Percentiles rank a stretch among this genome's conserved stretches.
These are phyloP conservation scores for Drosophila cracens DNA, from an alignment of 2,888 invertebrate species.

Conservation along the genomic window DNA sequence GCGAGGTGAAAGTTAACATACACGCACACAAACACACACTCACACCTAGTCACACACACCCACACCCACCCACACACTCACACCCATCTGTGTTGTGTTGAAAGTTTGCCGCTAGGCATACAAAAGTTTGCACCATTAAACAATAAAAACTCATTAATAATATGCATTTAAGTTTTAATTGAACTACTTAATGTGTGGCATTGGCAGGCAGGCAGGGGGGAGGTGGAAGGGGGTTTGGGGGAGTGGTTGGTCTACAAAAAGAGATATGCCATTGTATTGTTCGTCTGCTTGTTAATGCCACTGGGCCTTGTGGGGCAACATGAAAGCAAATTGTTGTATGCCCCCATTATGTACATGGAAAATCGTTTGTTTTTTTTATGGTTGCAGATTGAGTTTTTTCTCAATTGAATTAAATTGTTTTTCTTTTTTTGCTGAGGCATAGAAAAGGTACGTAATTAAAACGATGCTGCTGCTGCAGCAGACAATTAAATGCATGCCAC, in stretches of 20 bases:
- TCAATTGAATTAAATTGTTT: conserved; percentile 56
- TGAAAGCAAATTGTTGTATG: conserved; percentile 65
- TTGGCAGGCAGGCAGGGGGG: not conserved
- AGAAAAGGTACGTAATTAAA: conserved; percentile 77
- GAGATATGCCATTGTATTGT: conserved; percentile 29
- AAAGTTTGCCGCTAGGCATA: conserved; percentile 57
- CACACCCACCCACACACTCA: not conserved
- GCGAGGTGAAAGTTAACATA: conserved; percentile 27
- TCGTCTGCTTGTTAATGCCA: conserved; percentile 34
- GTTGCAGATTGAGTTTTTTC: conserved; percentile 60
- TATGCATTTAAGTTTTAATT: conserved; percentile 78
- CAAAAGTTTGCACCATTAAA: conserved; percentile 68
- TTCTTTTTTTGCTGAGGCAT: conserved; percentile 29
- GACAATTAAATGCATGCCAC: conserved; percentile 77
- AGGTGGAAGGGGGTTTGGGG: too few species aligned
- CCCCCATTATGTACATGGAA: conserved; percentile 53
- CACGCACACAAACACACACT: conserved; percentile 4
- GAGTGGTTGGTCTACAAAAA: not conserved
- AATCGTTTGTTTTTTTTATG: conserved; percentile 31
- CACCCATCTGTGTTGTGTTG: conserved; percentile 2
- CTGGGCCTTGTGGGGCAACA: conserved; percentile 42
- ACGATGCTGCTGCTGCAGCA: conserved; percentile 56
- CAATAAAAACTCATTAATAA: conserved; percentile 80
- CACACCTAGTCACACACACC: conserved; percentile 1
- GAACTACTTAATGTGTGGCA: conserved; percentile 72